A percentile compares a stretch with the other conserved stretches of the same genome.
Conservation (phyloP, 2,888 invertebrate genomes). For the Agrochola lota region DNA sequence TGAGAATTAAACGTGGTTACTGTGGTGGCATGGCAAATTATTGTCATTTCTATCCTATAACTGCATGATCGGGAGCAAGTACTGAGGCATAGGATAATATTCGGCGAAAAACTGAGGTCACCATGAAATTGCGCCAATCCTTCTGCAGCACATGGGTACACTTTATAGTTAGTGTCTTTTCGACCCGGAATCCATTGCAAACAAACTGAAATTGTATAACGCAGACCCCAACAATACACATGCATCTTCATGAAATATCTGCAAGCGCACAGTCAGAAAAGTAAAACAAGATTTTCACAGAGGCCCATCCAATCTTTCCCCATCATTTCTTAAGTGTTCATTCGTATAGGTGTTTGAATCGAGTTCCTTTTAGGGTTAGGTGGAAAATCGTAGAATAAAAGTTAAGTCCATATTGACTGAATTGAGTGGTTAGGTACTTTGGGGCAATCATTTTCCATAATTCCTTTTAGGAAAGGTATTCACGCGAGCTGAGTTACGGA, state of each 20-base stretch:
- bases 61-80: too few relatives aligned
- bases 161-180: not conserved
- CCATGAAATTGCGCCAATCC: not conserved
- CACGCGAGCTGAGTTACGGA: constrained; percentile 10
- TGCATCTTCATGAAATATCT: not conserved
- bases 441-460: constrained; percentile 7
- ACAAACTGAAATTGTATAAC: not conserved
- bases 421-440: constrained; percentile 1
- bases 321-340: not conserved
- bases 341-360: not conserved
- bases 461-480: constrained; percentile 2
- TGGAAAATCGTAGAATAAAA: not conserved
- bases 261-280: not conserved
- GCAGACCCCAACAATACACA: not conserved
- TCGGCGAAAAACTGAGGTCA: not conserved
- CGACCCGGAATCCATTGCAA: not conserved
- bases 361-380: not conserved
- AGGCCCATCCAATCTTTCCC: not conserved
- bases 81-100: not conserved
- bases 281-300: not conserved
- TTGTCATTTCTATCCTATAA: not conserved
- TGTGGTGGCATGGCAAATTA: not conserved
- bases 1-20: not conserved
- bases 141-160: not conserved
- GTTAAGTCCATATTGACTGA: not conserved